These are phyloP conservation scores for Marmota monax DNA, from an alignment of 2,113 vertebrate species.

Conservation along the genomic window DNA sequence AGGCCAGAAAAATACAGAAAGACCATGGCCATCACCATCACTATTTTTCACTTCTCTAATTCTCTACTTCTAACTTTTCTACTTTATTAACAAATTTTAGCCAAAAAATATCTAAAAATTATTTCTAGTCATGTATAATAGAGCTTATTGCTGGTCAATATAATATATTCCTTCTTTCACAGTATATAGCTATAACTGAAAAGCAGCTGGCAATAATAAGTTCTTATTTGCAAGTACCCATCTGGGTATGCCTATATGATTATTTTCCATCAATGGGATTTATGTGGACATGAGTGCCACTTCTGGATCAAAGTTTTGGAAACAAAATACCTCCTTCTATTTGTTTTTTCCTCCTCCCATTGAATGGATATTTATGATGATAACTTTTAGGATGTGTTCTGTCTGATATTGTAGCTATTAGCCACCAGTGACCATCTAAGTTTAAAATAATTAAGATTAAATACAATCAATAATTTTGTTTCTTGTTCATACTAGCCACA, in stretches of 20 bases:
- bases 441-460: slow-evolving; percentile 47
- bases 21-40: background rate
- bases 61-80: background rate
- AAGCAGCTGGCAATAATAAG: background rate
- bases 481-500: background rate
- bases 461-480: slow-evolving; percentile 18
- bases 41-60: background rate
- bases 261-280: background rate
- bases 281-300: background rate
- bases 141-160: background rate
- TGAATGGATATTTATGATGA: slow-evolving; percentile 2
- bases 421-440: background rate
- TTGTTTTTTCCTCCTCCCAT: background rate
- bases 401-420: background rate
- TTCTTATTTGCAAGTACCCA: background rate
- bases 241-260: background rate
- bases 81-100: background rate
- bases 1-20: slow-evolving; percentile 26
- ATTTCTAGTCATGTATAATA: background rate
- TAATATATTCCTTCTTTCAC: background rate
- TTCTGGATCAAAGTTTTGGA: background rate
- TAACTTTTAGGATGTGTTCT: background rate
- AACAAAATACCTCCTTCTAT: background rate
- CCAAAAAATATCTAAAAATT: background rate
- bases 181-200: background rate